Base-by-base conservation (phyloP, 2,113 vertebrate species). In the Aphyosemion australe region DNA sequence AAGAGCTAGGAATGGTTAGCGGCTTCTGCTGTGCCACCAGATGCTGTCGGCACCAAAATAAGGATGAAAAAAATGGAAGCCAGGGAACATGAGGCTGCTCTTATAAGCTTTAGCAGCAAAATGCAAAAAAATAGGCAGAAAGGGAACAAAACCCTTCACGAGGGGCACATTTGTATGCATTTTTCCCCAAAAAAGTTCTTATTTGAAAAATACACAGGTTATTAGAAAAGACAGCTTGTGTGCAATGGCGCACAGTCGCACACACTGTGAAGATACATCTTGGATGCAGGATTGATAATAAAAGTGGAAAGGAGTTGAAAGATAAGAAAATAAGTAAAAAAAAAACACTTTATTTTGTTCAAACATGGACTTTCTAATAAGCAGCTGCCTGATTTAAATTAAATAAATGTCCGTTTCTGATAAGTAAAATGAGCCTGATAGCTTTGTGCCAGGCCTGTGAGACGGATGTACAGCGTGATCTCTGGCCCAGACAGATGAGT, bases 401-500 rank as follows among this genome's bases (percentile, higher is more conserved):
- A 26, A 26, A 26, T 26, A 26, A 26, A 26, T 26, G 26, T 26
- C 26, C 3, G 26, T 26, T 26, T 26, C 26, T 26, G 26, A 5
- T 26, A 26, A 26, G 26, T 26, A 26, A 26, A 26, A 26, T 9
- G 6, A 45, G 5, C 5, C 3, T 37, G 34, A 7, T 37, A 37
- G 6, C 34, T 10, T 10, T 8, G 34, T 37, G 34, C 9, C 34
- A 6, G 4, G 34, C 34, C 6, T 19, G 19, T 8, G 20, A 3
- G 49, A 43, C 49, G 9, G 39, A 50, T 4, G n/a, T 54, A 43
- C 13, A 70, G 41, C 15, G 51, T 46, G 12, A 52, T 16, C 5
- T 74, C 34, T 59, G 41, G 34, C 65, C 34, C 3, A 18, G 72
- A 51, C n/a, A 52, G 14, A 68, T 26, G 76, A 73, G 62, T 42